Conservation (phyloP, 92 coral and sea anemone species). For the Epizoanthus illoricatus region DNA sequence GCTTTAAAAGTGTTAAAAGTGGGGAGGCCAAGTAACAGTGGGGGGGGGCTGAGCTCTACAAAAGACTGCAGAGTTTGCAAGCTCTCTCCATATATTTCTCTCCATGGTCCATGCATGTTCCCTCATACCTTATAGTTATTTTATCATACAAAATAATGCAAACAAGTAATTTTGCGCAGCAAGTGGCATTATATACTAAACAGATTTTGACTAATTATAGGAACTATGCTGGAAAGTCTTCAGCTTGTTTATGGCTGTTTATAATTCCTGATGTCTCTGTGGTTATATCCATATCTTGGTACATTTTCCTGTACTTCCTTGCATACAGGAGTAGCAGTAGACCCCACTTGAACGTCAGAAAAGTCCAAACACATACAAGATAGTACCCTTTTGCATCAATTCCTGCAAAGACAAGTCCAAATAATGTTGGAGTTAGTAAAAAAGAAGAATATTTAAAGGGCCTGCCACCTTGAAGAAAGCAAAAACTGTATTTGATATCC, state of each 20-base stretch:
- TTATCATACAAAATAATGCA: no score
- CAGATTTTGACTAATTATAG: no score
- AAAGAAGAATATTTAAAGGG: not conserved
- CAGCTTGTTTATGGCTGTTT: not conserved
- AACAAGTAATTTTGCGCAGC: no score
- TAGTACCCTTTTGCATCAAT: slow-evolving; percentile 59
- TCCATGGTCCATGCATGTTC: no score
- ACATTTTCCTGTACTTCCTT: slow-evolving; percentile 56
- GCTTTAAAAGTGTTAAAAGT: no score
- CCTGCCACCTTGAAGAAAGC: not conserved
- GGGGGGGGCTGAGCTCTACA: no score
- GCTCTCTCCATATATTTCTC: no score
- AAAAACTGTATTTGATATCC: no score
- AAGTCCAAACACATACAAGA: slow-evolving; percentile 81
- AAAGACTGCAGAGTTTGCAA: no score
- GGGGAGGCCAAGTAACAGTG: no score
- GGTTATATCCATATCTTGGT: slow-evolving; percentile 31
- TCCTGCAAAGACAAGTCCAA: slow-evolving; percentile 46
- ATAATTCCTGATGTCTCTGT: slow-evolving; percentile 15
- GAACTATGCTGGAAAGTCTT: not conserved
- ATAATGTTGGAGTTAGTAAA: not conserved
- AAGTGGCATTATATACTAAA: no score
- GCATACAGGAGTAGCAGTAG: slow-evolving; percentile 61
- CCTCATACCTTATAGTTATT: no score
- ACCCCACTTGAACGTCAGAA: slow-evolving; percentile 93